Percentiles rank a stretch among this genome's conserved stretches.
These are phyloP conservation scores for Lerista edwardsae DNA, from an alignment of 2,797 vertebrate species.

Conservation along the genomic window DNA sequence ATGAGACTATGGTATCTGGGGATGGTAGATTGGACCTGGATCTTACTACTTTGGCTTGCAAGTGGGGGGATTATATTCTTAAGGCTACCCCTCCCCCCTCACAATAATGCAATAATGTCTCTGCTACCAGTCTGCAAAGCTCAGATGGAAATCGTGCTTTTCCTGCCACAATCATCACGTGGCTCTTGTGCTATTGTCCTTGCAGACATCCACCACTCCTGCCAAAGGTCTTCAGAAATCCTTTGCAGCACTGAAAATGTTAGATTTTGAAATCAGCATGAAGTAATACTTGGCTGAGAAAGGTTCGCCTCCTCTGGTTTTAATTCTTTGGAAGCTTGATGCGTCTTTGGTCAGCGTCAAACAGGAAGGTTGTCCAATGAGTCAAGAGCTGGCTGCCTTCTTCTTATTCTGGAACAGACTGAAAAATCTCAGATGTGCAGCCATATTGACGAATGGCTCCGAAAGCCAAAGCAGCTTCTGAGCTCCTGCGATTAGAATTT, in stretches of 20 bases:
- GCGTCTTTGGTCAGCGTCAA: neutral
- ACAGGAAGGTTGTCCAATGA: conserved; percentile 16
- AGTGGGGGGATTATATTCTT: neutral
- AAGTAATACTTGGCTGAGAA: conserved; percentile 1
- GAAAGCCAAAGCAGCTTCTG: conserved; percentile 36
- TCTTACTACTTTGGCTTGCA: neutral
- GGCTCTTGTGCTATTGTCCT: conserved; percentile 4
- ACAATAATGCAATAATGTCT: neutral
- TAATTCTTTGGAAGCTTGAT: conserved; percentile 35
- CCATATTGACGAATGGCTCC: conserved; percentile 6
- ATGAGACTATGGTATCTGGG: too few relatives aligned
- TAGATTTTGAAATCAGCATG: neutral
- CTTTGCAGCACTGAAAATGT: conserved; percentile 1
- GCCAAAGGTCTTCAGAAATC: conserved; percentile 1
- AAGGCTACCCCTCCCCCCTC: neutral
- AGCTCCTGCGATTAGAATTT: conserved; percentile 51
- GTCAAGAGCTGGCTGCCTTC: conserved; percentile 32
- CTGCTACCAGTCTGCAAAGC: neutral
- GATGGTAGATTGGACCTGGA: too few relatives aligned
- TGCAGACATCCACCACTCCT: neutral
- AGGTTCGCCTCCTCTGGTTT: neutral
- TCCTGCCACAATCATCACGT: neutral
- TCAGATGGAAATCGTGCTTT: neutral
- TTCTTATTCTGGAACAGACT: conserved; percentile 15
- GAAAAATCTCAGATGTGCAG: conserved; percentile 36